Base-by-base conservation (phyloP, 2,888 invertebrate species). In the Acanthosoma haemorrhoidale region DNA sequence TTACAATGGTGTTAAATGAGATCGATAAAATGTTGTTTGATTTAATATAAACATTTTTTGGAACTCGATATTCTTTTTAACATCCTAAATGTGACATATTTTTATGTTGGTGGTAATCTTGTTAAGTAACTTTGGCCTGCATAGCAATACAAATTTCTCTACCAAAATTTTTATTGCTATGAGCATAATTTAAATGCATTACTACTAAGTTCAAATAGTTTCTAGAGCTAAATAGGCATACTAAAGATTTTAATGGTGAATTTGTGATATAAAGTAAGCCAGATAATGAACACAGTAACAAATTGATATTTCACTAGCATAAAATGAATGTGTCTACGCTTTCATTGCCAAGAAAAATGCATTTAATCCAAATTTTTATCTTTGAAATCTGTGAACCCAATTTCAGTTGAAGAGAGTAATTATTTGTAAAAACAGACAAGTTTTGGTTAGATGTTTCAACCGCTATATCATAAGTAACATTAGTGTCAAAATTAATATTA, bases 361-460 rank as follows among this genome's bases (percentile, higher is more conserved):
- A 71, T 57, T 69, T 72, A 29, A 73, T 70, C 73, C 71, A 72
- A 18, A 72, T 57, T 6, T 69, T 57, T 16, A 69, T 25, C 13
- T 18, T 51, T 16, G 34, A 13, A 21, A 36, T 34, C 3, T 15
- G 31, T 29, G 64, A 9, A 15, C 21, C n/a, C 25, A 43, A 11
- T 25, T 18, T n/a, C 11, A 63, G 31, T 21, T 18, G 51, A 15
- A 70, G 15, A 34, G 34, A 51, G 51, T 32, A 63, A 15, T 32
- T 38, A 18, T 31, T 38, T 16, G 68, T 70, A 11, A 6, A 34
- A 21, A 63, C 18, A 11, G 43, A 43, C 36, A 63, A 29, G 15
- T 51, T 58, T 11, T 39, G 39, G 8, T 16, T 34, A 18, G 59
- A 9, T 11, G 41, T 67, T 70, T 70, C 38, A 32, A 66, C 32